phyloP scores from a whole-genome alignment of 2,888 invertebrate genomes.

The Phortica magna region DNA sequence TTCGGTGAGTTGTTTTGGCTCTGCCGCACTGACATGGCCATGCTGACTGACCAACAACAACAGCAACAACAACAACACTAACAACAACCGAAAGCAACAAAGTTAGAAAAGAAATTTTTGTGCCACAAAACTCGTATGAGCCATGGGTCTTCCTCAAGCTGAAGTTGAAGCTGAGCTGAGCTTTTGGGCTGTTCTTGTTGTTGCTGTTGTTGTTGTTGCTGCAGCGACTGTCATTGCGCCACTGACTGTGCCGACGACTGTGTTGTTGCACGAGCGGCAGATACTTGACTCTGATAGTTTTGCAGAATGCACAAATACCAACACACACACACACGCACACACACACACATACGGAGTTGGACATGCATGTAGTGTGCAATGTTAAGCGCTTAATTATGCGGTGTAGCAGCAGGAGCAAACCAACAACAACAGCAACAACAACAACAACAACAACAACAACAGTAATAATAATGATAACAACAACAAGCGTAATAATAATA shows the following conservation, averaged over 20 bases:
- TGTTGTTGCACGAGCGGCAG: background rate
- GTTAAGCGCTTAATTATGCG: conserved; percentile 30
- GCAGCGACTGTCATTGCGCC: no score
- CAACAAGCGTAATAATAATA: no score
- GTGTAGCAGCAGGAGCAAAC: background rate
- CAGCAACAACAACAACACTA: no score
- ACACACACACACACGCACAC: conserved; percentile 5
- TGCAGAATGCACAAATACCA: background rate
- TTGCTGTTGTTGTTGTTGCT: no score
- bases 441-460: conserved; percentile 4
- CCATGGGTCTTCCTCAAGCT: background rate
- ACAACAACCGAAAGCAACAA: background rate
- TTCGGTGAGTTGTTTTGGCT: no score
- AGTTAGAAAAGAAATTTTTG: background rate
- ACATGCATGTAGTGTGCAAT: background rate
- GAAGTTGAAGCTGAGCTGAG: background rate
- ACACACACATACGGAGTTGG: background rate
- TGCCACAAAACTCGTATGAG: conserved; percentile 33
- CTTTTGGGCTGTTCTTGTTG: no score
- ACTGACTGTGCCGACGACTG: no score
- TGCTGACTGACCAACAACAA: no score
- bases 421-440: conserved; percentile 13
- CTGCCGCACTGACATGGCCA: no score
- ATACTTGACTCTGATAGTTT: conserved; percentile 5
- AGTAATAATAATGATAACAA: no score